A percentile compares a stretch with the other conserved stretches of the same genome.
phyloP scores from a whole-genome alignment of 2,888 invertebrate genomes.

The Caenorhabditis wallacei region DNA sequence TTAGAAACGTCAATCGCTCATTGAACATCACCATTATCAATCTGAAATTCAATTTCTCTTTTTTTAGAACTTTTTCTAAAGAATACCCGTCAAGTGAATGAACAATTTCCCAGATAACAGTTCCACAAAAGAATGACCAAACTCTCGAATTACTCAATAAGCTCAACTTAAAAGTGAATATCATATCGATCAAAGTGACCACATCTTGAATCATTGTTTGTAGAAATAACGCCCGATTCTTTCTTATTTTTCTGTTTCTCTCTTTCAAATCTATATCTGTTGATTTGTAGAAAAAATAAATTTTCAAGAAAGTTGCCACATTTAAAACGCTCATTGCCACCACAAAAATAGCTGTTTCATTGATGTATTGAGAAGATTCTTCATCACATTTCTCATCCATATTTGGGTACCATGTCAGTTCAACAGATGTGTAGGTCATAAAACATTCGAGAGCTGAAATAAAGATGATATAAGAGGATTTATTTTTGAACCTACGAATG shows the following conservation, averaged over 20 bases:
- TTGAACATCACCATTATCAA: constrained; percentile 58
- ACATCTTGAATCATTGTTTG: constrained; percentile 55
- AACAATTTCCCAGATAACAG: constrained; percentile 46
- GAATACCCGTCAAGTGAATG: constrained; percentile 45
- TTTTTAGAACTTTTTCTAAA: too few relatives aligned
- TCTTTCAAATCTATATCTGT: neutral
- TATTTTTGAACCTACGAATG: constrained; percentile 13
- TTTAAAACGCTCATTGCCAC: neutral
- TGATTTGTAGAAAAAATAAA: constrained; percentile 43
- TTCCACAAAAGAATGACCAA: constrained; percentile 46
- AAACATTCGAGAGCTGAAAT: constrained; percentile 38
- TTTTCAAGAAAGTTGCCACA: constrained; percentile 29
- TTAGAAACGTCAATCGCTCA: constrained; percentile 41
- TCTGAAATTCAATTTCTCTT: constrained; percentile 25
- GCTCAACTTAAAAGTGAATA: constrained; percentile 46
- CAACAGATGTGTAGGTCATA: neutral
- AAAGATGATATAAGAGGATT: neutral
- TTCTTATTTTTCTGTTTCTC: constrained; percentile 1
- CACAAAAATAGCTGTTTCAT: constrained; percentile 7
- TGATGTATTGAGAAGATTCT: neutral
- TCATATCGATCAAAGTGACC: constrained; percentile 40
- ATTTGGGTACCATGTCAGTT: constrained; percentile 27
- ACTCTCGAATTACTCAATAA: constrained; percentile 4
- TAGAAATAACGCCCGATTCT: constrained; percentile 34
- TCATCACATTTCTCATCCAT: constrained; percentile 6